These are phyloP conservation scores for Etheostoma nigrum DNA, from an alignment of 2,797 vertebrate genomes.

Conservation along the genomic window DNA sequence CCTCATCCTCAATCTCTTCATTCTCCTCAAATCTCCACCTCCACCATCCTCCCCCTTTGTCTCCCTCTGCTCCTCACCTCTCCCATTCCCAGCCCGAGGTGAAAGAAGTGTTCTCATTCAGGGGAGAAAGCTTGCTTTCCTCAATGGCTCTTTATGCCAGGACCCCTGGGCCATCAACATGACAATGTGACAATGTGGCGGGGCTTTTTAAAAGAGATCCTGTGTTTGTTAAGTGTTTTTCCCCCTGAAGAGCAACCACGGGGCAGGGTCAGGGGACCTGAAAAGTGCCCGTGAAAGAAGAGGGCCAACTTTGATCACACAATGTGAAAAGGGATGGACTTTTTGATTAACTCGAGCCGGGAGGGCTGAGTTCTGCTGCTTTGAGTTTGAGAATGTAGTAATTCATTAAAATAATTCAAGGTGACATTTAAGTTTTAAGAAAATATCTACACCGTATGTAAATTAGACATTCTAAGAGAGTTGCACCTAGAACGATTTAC, in stretches of 20 bases:
- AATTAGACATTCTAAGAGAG: neutral
- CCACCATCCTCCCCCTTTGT: slow-evolving; percentile 54
- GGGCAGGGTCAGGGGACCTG: slow-evolving; percentile 65
- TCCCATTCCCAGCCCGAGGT: slow-evolving; percentile 47
- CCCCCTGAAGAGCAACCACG: slow-evolving; percentile 67
- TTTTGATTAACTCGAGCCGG: slow-evolving; percentile 74
- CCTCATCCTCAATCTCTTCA: slow-evolving; percentile 28
- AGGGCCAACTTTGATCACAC: slow-evolving; percentile 79
- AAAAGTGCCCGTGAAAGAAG: slow-evolving; percentile 69
- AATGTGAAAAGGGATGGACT: slow-evolving; percentile 65
- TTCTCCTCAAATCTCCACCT: slow-evolving; percentile 48
- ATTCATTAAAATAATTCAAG: slow-evolving; percentile 4
- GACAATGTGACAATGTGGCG: slow-evolving; percentile 85
- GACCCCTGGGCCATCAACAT: slow-evolving; percentile 84
- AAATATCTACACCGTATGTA: neutral
- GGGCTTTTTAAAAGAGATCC: slow-evolving; percentile 80
- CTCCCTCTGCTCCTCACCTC: slow-evolving; percentile 50
- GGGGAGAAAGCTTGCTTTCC: slow-evolving; percentile 52
- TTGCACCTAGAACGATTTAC: neutral
- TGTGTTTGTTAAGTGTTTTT: slow-evolving; percentile 85
- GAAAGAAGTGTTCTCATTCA: slow-evolving; percentile 66
- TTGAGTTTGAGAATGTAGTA: neutral
- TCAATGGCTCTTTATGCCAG: slow-evolving; percentile 77
- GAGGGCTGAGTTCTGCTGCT: neutral
- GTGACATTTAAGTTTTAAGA: neutral